A percentile compares a stretch with the other conserved stretches of the same genome.
These are phyloP conservation scores for Epistrophella euchroma DNA, from an alignment of 2,888 invertebrate species.

Conservation along the genomic window DNA sequence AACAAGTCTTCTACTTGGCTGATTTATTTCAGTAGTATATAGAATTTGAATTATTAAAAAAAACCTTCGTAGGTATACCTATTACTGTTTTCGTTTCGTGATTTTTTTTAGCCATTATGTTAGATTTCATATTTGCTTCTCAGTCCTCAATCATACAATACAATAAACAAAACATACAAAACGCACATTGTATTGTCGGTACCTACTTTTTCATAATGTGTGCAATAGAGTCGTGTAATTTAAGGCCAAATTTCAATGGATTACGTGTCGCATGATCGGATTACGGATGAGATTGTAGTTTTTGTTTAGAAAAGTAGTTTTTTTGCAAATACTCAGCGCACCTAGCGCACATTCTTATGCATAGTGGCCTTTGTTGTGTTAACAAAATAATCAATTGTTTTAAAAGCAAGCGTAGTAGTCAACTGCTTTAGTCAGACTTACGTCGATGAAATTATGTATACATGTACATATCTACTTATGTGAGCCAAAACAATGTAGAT, in stretches of 20 bases:
- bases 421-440: no score
- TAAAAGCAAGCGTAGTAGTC: background rate
- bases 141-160: no score
- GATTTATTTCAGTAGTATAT: no score
- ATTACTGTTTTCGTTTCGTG: no score
- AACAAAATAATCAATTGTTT: constrained; percentile 35
- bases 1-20: no score
- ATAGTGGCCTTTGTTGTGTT: constrained; percentile 29
- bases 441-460: background rate
- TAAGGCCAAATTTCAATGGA: constrained; percentile 41
- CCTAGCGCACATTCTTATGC: constrained; percentile 5
- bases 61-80: no score
- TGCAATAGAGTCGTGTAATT: constrained; percentile 35
- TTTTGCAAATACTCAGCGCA: background rate
- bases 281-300: constrained; percentile 57
- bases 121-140: no score
- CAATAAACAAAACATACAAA: background rate
- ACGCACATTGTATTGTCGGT: background rate
- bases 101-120: no score
- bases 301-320: constrained; percentile 21
- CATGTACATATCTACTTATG: no score
- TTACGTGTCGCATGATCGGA: constrained; percentile 63
- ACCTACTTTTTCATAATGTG: background rate
- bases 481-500: background rate
- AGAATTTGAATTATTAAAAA: no score